These are phyloP conservation scores for Anhinga anhinga DNA, from an alignment of 2,113 vertebrate species.

Conservation along the genomic window DNA sequence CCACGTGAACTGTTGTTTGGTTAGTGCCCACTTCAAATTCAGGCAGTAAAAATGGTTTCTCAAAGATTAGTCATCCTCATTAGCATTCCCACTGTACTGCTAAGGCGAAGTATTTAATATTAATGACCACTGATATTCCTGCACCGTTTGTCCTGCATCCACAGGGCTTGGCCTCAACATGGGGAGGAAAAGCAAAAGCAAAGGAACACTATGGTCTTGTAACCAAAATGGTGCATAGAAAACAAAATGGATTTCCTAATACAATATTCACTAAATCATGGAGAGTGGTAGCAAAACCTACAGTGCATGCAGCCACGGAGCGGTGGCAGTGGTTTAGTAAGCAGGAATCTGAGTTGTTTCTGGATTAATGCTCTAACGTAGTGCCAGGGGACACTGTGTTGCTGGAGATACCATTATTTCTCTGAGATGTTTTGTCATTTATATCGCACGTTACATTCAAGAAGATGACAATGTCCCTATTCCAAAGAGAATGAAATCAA, in stretches of 20 bases:
- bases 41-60: neutral
- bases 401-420: slow-evolving; percentile 64
- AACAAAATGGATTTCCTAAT: slow-evolving; percentile 7
- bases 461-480: neutral
- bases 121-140: neutral
- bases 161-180: neutral
- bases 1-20: neutral
- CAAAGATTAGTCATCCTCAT: slow-evolving; percentile 1
- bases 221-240: neutral
- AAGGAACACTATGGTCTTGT: neutral
- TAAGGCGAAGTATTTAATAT: slow-evolving; percentile 17
- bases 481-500: slow-evolving; percentile 42
- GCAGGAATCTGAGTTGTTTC: neutral
- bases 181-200: neutral
- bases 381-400: slow-evolving; percentile 52
- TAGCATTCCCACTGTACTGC: slow-evolving; percentile 5
- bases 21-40: neutral
- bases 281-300: neutral
- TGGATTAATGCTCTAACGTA: slow-evolving; percentile 33
- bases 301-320: neutral
- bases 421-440: slow-evolving; percentile 36
- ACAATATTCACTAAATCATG: neutral
- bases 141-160: neutral
- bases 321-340: neutral
- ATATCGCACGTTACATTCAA: neutral